Base-by-base conservation (phyloP, 1,140 invertebrate genomes). In the Musca domestica region DNA sequence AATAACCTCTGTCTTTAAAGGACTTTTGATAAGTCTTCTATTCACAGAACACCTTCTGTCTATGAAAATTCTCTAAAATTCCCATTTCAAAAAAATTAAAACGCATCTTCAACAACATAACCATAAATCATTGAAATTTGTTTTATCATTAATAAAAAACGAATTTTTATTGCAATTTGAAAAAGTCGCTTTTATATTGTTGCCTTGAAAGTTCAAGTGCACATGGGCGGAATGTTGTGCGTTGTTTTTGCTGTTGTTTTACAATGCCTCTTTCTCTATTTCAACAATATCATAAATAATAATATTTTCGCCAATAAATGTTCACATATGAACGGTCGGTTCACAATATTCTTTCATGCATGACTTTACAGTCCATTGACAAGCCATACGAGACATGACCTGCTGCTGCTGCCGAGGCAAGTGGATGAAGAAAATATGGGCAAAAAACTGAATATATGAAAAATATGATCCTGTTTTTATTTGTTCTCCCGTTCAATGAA, bases 271-370 rank as follows among this genome's bases (percentile, higher is more conserved):
- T 41, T 74, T 74, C 75, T 75, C 71, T 75, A 27, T n/a, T n/a
- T n/a, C 17, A 71, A 77, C 77, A 77, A 79, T 77, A 77, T 77
- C 77, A 79, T 79, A 79, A 79, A 79, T 79, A 77, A 79, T 77
- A 78, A 77, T 78, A 74, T 77, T 61, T 79, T 78, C n/a, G 73
- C 77, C 77, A 79, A 79, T 79, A 79, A 79, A 79, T 76, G 77
- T 78, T 79, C 77, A 78, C 75, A 76, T 78, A 74, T 76, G 77
- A 77, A 74, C 72, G 76, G 69, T 61, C 72, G 76, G 69, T 61
- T 61, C n/a, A 61, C 17, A n/a, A 10, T 41, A 2, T 41, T 5
- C 34, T 5, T 5, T 20, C 51, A 20, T 52, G 51, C 51, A 6
- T 20, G 51, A 52, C 51, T 41, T 41, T 41, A 41, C 34, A 52